Conservation (phyloP, 2,113 vertebrate species). For the Cinclus mexicanus region DNA sequence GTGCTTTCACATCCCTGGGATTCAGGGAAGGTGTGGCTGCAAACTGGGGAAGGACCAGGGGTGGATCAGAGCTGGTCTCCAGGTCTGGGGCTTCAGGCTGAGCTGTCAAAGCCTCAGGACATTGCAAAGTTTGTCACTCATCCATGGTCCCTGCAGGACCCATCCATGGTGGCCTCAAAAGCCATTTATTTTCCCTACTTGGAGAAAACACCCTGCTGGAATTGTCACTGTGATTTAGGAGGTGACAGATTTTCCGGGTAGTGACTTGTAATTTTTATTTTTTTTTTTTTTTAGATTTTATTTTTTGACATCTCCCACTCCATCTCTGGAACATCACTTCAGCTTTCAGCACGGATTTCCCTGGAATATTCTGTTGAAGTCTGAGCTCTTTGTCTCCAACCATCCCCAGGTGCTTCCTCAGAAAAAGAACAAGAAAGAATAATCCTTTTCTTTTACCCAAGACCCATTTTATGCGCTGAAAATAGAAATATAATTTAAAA, state of each 20-base stretch:
- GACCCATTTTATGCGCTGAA: background rate
- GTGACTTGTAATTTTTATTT: background rate
- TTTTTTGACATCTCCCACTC: background rate
- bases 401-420: background rate
- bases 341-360: background rate
- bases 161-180: background rate
- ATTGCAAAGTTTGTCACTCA: background rate
- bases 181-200: slow-evolving; percentile 33
- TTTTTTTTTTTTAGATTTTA: background rate
- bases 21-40: background rate
- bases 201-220: background rate
- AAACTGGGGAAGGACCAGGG: background rate
- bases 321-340: background rate
- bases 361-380: background rate
- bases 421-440: background rate
- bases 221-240: background rate
- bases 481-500: slow-evolving; percentile 22
- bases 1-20: too few species aligned
- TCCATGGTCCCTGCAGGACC: background rate
- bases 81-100: too few species aligned
- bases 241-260: background rate
- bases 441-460: background rate
- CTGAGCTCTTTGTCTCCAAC: background rate
- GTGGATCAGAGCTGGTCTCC: background rate
- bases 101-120: background rate